Conservation (phyloP, 1,140 invertebrate species). For the Cyclargus thomasi region DNA sequence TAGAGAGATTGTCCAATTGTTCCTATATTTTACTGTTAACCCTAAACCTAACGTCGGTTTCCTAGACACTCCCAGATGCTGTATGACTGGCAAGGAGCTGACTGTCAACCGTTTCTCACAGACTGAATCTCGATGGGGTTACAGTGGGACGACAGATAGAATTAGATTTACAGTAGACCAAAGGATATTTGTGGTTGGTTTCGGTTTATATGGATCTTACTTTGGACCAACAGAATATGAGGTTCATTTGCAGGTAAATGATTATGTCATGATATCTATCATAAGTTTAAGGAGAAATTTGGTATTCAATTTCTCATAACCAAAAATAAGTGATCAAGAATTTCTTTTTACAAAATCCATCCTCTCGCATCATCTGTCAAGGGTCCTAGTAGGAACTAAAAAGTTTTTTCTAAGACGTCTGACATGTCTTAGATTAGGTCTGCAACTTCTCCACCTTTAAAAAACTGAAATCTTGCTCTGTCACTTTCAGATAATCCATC, state of each 20-base stretch:
- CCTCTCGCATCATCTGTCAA: too few species aligned
- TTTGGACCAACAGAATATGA: constrained; percentile 89
- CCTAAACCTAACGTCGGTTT: constrained; percentile 84
- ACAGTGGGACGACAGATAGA: constrained; percentile 89
- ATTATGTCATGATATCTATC: too few species aligned
- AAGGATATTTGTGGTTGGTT: constrained; percentile 90
- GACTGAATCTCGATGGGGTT: constrained; percentile 90
- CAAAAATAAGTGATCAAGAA: too few species aligned
- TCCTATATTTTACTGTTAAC: constrained; percentile 89
- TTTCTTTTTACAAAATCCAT: too few species aligned
- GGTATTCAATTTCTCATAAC: too few species aligned
- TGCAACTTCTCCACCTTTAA: too few species aligned
- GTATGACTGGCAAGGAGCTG: constrained; percentile 89
- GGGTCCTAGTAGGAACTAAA: too few species aligned
- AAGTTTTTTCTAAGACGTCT: too few species aligned
- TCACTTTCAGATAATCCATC: constrained; percentile 80
- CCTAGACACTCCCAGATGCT: constrained; percentile 85
- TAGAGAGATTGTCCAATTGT: constrained; percentile 84
- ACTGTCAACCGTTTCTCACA: constrained; percentile 87
- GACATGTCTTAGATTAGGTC: too few species aligned
- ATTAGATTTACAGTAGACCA: constrained; percentile 90
- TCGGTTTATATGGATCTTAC: constrained; percentile 92
- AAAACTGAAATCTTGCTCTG: too few species aligned
- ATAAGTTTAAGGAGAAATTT: too few species aligned
- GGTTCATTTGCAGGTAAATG: constrained; percentile 80